Base-by-base conservation (phyloP, 1,140 invertebrate species). In the Lethrus apterus region DNA sequence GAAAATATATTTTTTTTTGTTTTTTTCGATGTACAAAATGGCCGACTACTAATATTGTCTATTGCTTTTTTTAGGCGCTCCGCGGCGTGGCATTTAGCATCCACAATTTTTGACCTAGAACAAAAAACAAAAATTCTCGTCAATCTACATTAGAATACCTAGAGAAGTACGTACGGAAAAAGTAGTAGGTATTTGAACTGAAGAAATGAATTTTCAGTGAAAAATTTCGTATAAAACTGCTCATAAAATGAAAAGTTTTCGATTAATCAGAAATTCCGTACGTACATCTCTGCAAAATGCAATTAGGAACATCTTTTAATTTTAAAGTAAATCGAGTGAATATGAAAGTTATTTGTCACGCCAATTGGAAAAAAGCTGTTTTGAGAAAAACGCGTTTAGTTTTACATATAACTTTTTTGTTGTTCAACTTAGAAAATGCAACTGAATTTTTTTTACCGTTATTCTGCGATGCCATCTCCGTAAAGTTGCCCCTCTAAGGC, bases 241-340 rank as follows among this genome's bases (percentile, higher is more conserved):
- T 33, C 31, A 33, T 33, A 33, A 33, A 33, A 33, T 33, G 13
- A 33, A 33, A 33, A 33, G 31, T 33, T 11, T 33, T 33, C 31
- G 13, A 33, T 33, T 33, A 33, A 33, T 33, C 31, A 33, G 14
- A 33, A 33, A 33, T 33, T 33, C 14, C 31, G 31, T 33, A 33
- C 31, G 31, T 33, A 33, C 13, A 7, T 33, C 23, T 26, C 23
- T 26, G 23, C 23, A 26, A 26, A 26, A 26, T 26, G 23, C 23
- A 26, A 26, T 26, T 26, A 26, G 23, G 23, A 26, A 26, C 23
- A 26, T 26, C n/a, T 5, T 26, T 26, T 7, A 26, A 26, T 7
- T 26, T 26, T 26, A 5, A 26, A 26, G 5, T n/a, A 5, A n/a
- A 26, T 26, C 23, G 23, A n/a, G n/a, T 26, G 5, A 26, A 26